A percentile compares a stretch with the other conserved stretches of the same genome.
phyloP scores from a whole-genome alignment of 2,113 vertebrate species.

The Cheirogaleus medius region DNA sequence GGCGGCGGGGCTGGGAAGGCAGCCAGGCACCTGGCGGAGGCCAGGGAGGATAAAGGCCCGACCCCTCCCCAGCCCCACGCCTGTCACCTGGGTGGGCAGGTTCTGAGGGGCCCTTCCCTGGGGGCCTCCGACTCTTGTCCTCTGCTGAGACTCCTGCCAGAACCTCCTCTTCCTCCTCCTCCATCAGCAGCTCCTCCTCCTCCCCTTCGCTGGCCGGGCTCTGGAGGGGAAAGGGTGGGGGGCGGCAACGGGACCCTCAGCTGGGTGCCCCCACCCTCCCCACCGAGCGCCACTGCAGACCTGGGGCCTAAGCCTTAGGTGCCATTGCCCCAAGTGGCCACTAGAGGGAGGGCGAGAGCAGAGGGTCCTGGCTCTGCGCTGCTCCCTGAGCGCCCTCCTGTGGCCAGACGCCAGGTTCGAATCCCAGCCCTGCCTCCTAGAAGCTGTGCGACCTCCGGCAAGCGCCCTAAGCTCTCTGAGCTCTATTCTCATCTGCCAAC shows the following conservation, averaged over 20 bases:
- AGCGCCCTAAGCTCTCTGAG: not conserved
- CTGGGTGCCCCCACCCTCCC: not conserved
- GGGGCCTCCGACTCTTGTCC: constrained; percentile 88
- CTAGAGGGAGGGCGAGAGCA: not conserved
- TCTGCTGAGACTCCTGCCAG: constrained; percentile 83
- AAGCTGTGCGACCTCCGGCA: not conserved
- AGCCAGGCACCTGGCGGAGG: not conserved
- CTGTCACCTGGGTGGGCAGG: constrained; percentile 48
- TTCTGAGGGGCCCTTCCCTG: constrained; percentile 75
- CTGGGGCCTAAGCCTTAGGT: not conserved
- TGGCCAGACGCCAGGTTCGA: not conserved
- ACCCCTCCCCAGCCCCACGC: not conserved
- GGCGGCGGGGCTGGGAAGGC: not conserved
- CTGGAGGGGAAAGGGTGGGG: constrained; percentile 72
- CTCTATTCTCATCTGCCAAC: not conserved
- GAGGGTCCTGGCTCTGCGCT: not conserved
- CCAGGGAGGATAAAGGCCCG: no score
- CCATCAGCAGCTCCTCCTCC: constrained; percentile 91
- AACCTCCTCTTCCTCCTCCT: constrained; percentile 87
- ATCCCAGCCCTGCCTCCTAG: no score
- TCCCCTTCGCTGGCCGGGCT: constrained; percentile 94
- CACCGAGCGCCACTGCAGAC: not conserved
- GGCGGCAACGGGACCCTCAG: not conserved
- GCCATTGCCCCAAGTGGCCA: not conserved
- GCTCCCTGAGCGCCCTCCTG: no score